These are phyloP conservation scores for Meriones unguiculatus DNA, from an alignment of 2,113 vertebrate species.

Conservation along the genomic window DNA sequence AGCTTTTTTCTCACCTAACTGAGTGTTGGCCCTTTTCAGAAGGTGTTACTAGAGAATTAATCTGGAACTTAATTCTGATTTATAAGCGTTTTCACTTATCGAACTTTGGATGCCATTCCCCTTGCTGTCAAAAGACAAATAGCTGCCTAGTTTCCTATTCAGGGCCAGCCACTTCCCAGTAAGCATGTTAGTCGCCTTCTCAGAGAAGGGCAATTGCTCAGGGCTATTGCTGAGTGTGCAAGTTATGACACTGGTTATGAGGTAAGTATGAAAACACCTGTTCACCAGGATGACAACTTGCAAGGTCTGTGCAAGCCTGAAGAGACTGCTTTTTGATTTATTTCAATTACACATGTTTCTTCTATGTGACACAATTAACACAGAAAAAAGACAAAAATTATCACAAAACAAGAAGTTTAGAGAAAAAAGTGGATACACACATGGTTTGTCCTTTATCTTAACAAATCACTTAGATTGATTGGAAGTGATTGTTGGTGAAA, in stretches of 20 bases:
- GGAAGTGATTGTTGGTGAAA: not conserved
- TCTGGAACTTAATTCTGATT: slow-evolving; percentile 83
- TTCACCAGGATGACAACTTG: not conserved
- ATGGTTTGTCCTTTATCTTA: not conserved
- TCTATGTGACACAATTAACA: not conserved
- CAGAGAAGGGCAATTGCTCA: slow-evolving; percentile 33
- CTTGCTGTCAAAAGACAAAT: slow-evolving; percentile 63
- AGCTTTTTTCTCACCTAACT: slow-evolving; percentile 83
- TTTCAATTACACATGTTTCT: not conserved
- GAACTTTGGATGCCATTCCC: slow-evolving; percentile 74
- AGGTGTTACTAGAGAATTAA: slow-evolving; percentile 81
- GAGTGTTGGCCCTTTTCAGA: slow-evolving; percentile 81
- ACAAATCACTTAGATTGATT: not conserved
- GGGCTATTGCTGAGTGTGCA: not conserved
- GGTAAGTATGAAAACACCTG: not conserved
- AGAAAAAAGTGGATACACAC: not conserved
- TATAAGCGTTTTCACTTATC: slow-evolving; percentile 79
- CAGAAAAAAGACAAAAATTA: not conserved
- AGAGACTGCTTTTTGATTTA: not conserved
- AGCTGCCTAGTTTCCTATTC: slow-evolving; percentile 26
- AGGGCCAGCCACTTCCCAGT: not conserved
- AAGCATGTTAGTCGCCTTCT: not conserved
- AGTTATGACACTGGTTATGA: not conserved
- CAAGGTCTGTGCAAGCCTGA: not conserved
- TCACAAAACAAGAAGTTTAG: not conserved